Evolutionary conservation across 2,113 vertebrate species (phyloP), one percentile per base, ranked within the genome.

Genomic region (Ciconia boyciana): DNA sequence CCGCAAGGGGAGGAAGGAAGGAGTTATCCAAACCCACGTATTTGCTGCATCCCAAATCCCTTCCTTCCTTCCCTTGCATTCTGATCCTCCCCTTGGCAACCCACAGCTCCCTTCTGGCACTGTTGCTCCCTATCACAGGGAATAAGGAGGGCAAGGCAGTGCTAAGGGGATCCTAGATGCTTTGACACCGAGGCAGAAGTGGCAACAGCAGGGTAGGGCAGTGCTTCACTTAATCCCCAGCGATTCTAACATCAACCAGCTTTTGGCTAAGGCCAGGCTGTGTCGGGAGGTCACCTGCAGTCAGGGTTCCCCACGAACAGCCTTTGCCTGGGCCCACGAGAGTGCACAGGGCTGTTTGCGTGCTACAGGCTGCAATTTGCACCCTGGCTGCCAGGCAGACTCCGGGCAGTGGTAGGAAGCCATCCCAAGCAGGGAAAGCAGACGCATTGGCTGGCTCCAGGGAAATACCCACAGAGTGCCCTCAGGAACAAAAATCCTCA

Each of bases 191-290:
- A 62, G 46, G 5, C 62, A 92, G 46, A 77, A 57, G 76, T 70
- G 80, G 61, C 28, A 46, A 18, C 13, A 64, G 14, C 28, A 81
- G 51, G 6, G 5, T 21, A 4, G 29, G 55, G 6, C 25, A 39
- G 24, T 41, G 41, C 25, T 61, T 36, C 70, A 20, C 20, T 46
- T 36, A 7, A n/a, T 26, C 12, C 54, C 26, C n/a, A 46, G 39
- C 0, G 9, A 32, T 31, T 32, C 16, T 62, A 69, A 34, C 51
- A 52, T 22, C 16, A 41, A 5, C 4, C 26, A 70, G 49, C n/a
- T 80, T n/a, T 41, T 0, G 0, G 51, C 29, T 62, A 51, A 74
- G 11, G 20, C n/a, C 68, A 55, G 60, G 17, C 14, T 64, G 32
- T 52, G 43, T 1, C 49, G 41, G 49, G 72, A 61, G 60, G 43